Percentiles rank a stretch among this genome's conserved stretches.
Evolutionary conservation across 2,113 vertebrate species (phyloP).

Genomic region (Riparia riparia): DNA sequence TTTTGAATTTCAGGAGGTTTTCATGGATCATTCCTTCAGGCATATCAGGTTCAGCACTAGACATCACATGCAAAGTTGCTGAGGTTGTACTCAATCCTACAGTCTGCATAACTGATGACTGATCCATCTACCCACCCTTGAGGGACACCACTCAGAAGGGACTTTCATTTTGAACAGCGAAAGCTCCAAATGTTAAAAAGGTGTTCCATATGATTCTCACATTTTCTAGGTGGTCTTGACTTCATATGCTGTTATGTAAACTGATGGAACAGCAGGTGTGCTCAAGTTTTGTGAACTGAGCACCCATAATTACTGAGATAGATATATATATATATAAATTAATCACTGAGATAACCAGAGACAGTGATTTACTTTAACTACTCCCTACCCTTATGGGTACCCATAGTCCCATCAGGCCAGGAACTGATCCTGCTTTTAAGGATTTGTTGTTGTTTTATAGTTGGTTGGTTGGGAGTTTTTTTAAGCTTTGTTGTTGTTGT

Average conservation of each 20-base stretch:
- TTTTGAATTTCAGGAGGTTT: not conserved
- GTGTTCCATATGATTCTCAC: not conserved
- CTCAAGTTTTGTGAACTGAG: not conserved
- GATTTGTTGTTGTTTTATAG: not conserved
- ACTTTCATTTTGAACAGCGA: not conserved
- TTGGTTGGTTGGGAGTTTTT: not conserved
- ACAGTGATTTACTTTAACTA: not conserved
- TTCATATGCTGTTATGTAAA: not conserved
- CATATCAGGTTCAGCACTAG: fast-evolving
- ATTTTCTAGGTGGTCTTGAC: not conserved
- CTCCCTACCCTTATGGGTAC: not conserved
- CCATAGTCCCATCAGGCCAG: fast-evolving
- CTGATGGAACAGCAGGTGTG: not conserved
- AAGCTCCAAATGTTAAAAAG: not conserved
- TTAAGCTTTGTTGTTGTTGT: not conserved
- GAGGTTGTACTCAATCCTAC: not conserved
- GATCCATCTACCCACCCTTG: too few relatives aligned
- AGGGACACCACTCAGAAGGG: not conserved
- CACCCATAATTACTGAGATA: not conserved
- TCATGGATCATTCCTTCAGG: not conserved
- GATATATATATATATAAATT: not conserved
- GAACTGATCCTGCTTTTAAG: not conserved
- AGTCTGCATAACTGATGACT: fast-evolving
- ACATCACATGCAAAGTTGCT: not conserved
- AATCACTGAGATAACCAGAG: not conserved